phyloP scores from a whole-genome alignment of 37 sponge, comb jelly and placozoan species.

The Crambe crambe region DNA sequence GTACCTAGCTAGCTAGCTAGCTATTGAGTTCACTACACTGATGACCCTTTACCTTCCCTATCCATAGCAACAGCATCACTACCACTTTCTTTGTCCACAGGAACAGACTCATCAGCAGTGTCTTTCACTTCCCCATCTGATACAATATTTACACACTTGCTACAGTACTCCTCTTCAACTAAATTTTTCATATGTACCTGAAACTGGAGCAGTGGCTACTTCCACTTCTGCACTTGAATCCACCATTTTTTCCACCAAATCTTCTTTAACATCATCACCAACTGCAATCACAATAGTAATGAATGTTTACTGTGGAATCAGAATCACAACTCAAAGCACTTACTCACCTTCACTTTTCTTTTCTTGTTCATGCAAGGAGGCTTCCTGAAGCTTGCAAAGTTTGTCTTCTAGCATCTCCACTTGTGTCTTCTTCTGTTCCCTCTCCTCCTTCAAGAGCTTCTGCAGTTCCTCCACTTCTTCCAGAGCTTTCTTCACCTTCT shows the following conservation, averaged over 20 bases:
- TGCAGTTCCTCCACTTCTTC: slow-evolving; percentile 38
- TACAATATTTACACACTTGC: no score
- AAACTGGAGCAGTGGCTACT: neutral
- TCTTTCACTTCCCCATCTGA: no score
- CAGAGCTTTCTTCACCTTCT: slow-evolving; percentile 40
- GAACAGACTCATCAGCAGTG: no score
- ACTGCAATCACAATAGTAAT: no score
- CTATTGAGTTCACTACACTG: no score
- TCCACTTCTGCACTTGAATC: slow-evolving; percentile 59
- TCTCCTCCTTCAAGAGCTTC: slow-evolving; percentile 12
- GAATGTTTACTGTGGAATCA: no score
- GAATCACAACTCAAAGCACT: neutral
- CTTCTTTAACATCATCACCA: slow-evolving; percentile 20
- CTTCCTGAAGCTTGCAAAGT: neutral
- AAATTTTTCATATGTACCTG: no score
- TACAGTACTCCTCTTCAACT: no score
- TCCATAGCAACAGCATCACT: no score
- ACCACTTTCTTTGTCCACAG: no score
- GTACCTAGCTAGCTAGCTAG: no score
- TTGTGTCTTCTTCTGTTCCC: slow-evolving; percentile 25
- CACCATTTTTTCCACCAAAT: slow-evolving; percentile 71
- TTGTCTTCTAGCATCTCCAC: slow-evolving; percentile 47
- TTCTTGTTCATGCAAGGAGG: slow-evolving; percentile 6
- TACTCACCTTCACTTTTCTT: neutral
- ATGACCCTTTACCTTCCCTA: no score